Base-by-base conservation (phyloP, 2,797 vertebrate genomes). In the Cynopterus sphinx region DNA sequence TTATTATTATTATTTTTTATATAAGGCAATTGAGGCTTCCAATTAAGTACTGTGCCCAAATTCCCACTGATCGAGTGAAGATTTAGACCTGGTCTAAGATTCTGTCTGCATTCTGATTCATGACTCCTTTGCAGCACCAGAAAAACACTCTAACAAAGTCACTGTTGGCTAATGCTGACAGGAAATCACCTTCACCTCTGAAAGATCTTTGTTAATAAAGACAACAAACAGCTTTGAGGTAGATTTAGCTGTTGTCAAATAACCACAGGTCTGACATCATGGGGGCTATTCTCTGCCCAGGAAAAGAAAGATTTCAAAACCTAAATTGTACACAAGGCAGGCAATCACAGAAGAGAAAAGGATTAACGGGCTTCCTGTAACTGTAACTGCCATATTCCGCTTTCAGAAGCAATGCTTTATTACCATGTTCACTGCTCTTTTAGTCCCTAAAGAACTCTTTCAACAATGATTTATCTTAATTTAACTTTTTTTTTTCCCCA, bases 261-360 rank as follows among this genome's bases (percentile, higher is more conserved):
- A 90, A 71, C 81, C 77, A 49, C 55, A 57, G 91, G 95, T 96
- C 91, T 12, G 65, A 89, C 93, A 96, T 92, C 95, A 73, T 71
- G 89, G 96, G 93, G 83, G 63, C 61, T 73, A 91, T 97, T 93
- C 83, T 95, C 85, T 90, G 16, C n/a, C 90, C 95, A 96, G 94
- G 96, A 89, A 98, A 97, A 96, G 92, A 90, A 86, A 85, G 75
- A 93, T 94, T 97, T 98, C 87, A 97, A 97, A 98, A 95, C 24
- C 9, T 92, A 96, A 97, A 86, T 46, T 53, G 90, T 94, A 96
- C 85, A 96, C 90, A 94, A 96, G 96, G 51, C 57, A 94, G 87
- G 67, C 57, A 65, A 33, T 68, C 51, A 51, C 57, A 63, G 79
- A 90, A 87, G 39, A 93, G 90, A 97, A 93, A 92, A 53, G 57